These are phyloP conservation scores for Apocheima hispidaria DNA, from an alignment of 2,888 invertebrate genomes.

Conservation along the genomic window DNA sequence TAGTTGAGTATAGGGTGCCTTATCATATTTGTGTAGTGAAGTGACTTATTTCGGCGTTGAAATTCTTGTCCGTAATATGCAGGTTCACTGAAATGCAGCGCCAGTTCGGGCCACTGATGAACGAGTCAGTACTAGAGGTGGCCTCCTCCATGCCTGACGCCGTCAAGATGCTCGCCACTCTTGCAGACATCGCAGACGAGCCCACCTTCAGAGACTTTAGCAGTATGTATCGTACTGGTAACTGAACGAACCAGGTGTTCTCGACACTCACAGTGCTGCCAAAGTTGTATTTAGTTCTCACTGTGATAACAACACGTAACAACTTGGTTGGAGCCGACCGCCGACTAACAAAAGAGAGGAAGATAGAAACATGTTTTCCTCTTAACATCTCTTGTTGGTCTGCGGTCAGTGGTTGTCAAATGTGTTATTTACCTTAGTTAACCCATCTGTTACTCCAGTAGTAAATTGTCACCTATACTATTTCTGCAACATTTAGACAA, in stretches of 20 bases:
- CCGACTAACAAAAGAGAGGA: no score
- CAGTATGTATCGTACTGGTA: slow-evolving; percentile 20
- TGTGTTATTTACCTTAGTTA: no score
- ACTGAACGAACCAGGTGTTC: neutral
- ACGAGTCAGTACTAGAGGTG: slow-evolving; percentile 78
- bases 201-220: slow-evolving; percentile 78
- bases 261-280: no score
- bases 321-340: no score
- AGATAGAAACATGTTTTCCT: no score
- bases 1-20: no score
- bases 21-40: no score
- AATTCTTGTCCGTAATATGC: slow-evolving; percentile 8
- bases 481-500: neutral
- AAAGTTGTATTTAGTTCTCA: no score
- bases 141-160: slow-evolving; percentile 80
- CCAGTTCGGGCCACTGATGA: slow-evolving; percentile 78
- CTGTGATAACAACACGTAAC: no score
- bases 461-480: neutral
- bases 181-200: slow-evolving; percentile 83
- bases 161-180: slow-evolving; percentile 80
- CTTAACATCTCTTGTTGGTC: no score
- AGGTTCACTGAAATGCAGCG: slow-evolving; percentile 74
- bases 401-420: no score
- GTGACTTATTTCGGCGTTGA: slow-evolving; percentile 1
- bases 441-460: neutral